phyloP scores from a whole-genome alignment of 2,797 vertebrate genomes.

The Acropternis orthonyx region DNA sequence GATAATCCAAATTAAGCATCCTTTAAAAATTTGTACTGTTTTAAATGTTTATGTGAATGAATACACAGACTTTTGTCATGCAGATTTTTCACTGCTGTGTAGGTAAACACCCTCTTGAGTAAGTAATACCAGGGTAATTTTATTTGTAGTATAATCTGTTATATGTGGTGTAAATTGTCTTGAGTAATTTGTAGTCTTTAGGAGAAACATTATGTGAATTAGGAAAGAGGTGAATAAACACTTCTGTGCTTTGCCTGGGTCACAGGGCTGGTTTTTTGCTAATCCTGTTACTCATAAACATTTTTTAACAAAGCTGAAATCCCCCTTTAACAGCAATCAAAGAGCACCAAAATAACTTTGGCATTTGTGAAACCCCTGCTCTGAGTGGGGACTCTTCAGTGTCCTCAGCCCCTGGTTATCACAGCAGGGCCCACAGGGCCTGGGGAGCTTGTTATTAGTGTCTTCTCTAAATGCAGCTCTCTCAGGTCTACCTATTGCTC shows the following conservation, averaged over 20 bases:
- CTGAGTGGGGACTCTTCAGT: not conserved
- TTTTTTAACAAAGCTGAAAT: not conserved
- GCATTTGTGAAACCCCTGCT: not conserved
- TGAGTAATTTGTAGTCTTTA: not conserved
- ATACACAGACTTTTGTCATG: not conserved
- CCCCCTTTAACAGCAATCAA: not conserved
- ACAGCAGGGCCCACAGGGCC: not conserved
- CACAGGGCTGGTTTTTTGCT: not conserved
- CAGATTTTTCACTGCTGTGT: not conserved
- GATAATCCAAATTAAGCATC: not conserved
- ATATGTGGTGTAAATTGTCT: not conserved
- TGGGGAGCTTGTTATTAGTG: not conserved
- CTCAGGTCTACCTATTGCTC: fast-evolving
- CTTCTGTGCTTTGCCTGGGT: not conserved
- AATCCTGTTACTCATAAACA: not conserved
- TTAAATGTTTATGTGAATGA: not conserved
- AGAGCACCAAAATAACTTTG: not conserved
- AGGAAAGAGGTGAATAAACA: not conserved
- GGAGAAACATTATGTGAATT: not conserved
- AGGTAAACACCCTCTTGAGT: not conserved
- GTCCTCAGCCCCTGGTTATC: not conserved
- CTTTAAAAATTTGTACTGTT: not conserved
- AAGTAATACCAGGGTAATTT: not conserved
- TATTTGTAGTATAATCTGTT: not conserved
- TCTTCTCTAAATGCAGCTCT: fast-evolving